A percentile compares a stretch with the other conserved stretches of the same genome.
phyloP scores from a whole-genome alignment of 2,888 invertebrate species.

The Cenopis cana region DNA sequence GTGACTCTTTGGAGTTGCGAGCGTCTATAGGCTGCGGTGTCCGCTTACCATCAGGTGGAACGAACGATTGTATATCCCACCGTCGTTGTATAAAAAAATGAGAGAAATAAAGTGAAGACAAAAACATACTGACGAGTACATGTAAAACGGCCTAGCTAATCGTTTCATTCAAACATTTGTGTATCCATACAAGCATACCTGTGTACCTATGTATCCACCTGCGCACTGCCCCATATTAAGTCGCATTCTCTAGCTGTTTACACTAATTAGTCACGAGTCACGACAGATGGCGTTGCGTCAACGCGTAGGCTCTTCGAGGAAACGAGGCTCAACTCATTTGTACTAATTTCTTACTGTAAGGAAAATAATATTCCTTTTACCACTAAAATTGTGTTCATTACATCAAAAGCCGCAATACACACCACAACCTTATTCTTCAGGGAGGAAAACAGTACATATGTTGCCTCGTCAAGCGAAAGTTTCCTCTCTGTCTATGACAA shows the following conservation, averaged over 20 bases:
- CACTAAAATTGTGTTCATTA: background rate
- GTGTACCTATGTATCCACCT: conserved; percentile 7
- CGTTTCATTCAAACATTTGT: conserved; percentile 4
- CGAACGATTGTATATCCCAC: no score
- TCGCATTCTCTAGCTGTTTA: conserved; percentile 42
- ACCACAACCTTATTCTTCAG: background rate
- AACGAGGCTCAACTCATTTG: conserved; percentile 2
- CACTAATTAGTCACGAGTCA: conserved; percentile 46
- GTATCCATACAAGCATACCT: background rate
- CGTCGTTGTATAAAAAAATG: no score
- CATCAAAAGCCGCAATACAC: conserved; percentile 8
- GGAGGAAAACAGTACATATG: no score
- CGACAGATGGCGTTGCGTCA: conserved; percentile 61
- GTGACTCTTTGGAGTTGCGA: no score
- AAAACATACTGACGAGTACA: background rate
- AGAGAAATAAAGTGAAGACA: no score
- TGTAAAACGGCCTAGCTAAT: background rate
- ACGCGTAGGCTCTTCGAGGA: conserved; percentile 56
- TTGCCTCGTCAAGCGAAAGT: no score
- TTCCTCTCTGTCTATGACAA: no score
- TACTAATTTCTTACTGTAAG: conserved; percentile 8
- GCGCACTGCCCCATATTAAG: conserved; percentile 33
- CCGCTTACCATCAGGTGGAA: no score
- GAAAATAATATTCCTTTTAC: background rate
- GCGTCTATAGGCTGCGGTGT: no score